A percentile compares a stretch with the other conserved stretches of the same genome.
Evolutionary conservation across 1,140 invertebrate species (phyloP).

Genomic region (Scaptomyza pallida): DNA sequence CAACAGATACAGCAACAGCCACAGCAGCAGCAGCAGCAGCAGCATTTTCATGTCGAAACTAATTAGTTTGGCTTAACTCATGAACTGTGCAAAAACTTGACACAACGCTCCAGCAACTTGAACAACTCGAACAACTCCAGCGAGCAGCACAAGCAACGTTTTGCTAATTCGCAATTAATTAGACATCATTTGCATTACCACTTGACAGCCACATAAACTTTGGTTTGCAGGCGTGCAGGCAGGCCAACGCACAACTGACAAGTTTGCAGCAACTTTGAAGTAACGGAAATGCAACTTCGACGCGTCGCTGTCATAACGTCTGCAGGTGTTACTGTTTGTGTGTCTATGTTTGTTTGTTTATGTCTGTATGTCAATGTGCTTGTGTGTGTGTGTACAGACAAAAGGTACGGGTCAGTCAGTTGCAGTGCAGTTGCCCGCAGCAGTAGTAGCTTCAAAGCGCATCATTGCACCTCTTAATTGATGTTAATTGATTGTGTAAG

Average conservation of each 20-base stretch:
- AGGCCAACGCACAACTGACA: conserved; percentile 45
- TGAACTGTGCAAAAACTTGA: conserved; percentile 70
- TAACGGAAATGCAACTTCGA: conserved; percentile 42
- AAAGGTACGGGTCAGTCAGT: conserved; percentile 18
- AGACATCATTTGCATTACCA: conserved; percentile 52
- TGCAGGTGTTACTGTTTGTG: background rate
- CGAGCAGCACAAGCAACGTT: conserved; percentile 20
- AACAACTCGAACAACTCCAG: conserved; percentile 39
- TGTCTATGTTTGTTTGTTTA: background rate
- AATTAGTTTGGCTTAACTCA: conserved; percentile 70
- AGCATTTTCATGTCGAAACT: conserved; percentile 19
- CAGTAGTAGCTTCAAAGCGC: conserved; percentile 3
- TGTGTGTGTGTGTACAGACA: background rate
- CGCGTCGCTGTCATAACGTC: conserved; percentile 1
- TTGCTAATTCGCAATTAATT: conserved; percentile 53
- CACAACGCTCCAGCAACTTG: conserved; percentile 57
- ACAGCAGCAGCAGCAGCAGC: background rate
- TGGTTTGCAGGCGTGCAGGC: conserved; percentile 35
- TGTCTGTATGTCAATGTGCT: background rate
- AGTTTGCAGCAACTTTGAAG: conserved; percentile 37
- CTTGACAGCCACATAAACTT: conserved; percentile 39
- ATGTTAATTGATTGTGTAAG: conserved; percentile 69
- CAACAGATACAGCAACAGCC: too few species aligned
- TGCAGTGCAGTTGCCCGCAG: conserved; percentile 24
- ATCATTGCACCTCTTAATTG: conserved; percentile 68